Evolutionary conservation across 2,113 vertebrate genomes (phyloP).

Genomic region (Castor canadensis): DNA sequence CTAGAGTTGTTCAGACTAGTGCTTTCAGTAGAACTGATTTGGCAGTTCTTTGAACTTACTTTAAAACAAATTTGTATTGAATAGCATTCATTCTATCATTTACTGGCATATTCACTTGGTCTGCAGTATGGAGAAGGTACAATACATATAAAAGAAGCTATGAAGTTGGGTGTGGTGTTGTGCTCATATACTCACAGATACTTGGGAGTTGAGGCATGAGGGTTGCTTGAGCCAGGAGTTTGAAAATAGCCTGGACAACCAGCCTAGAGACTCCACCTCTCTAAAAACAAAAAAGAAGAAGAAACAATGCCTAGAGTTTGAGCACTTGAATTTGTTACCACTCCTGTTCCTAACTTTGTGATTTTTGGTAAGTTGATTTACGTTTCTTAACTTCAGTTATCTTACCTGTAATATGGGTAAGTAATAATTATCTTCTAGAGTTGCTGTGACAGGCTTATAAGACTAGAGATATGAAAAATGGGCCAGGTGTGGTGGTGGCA

Average conservation of each 20-base stretch:
- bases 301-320: not conserved
- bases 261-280: too few species aligned
- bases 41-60: not conserved
- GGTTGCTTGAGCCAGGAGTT: not conserved
- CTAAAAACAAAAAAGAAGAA: not conserved
- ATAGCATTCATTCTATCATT: not conserved
- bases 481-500: not conserved
- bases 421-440: not conserved
- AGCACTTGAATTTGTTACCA: not conserved
- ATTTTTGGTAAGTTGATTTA: not conserved
- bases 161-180: not conserved
- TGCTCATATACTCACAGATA: not conserved
- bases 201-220: not conserved
- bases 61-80: not conserved
- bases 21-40: constrained; percentile 6
- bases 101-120: not conserved
- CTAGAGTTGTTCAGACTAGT: not conserved
- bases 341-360: not conserved
- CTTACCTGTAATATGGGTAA: not conserved
- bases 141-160: not conserved
- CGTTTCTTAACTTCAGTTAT: not conserved
- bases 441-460: not conserved
- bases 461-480: not conserved
- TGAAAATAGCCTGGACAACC: not conserved
- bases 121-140: not conserved